Percentiles rank a stretch among this genome's conserved stretches.
Evolutionary conservation across 1,140 invertebrate species (phyloP).

Genomic region (Listronotus oregonensis): DNA sequence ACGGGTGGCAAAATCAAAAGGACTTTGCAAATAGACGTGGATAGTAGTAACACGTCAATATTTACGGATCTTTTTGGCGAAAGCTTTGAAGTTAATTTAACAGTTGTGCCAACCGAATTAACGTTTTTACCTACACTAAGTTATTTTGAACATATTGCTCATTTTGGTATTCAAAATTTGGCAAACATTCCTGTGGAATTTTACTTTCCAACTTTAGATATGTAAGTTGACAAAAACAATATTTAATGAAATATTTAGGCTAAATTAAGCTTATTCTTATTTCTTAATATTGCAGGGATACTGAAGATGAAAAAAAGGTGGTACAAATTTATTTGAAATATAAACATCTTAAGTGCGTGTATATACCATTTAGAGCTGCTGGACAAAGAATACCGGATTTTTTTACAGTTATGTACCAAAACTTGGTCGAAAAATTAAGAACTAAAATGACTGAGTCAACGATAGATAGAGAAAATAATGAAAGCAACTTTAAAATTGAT

Average conservation of each 20-base stretch:
- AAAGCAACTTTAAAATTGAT: not conserved
- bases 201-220: slow-evolving; percentile 57
- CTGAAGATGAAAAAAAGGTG: slow-evolving; percentile 41
- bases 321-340: slow-evolving; percentile 36
- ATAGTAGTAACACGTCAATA: slow-evolving; percentile 45
- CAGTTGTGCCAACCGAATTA: slow-evolving; percentile 47
- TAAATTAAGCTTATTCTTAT: too few species aligned
- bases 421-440: slow-evolving; percentile 24
- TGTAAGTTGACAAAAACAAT: too few species aligned
- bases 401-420: slow-evolving; percentile 41
- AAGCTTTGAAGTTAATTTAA: slow-evolving; percentile 53
- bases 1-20: slow-evolving; percentile 39
- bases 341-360: slow-evolving; percentile 40
- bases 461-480: not conserved
- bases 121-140: slow-evolving; percentile 53
- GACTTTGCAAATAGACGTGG: slow-evolving; percentile 49
- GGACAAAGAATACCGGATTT: slow-evolving; percentile 38
- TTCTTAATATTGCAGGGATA: slow-evolving; percentile 34
- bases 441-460: slow-evolving; percentile 5
- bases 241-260: too few species aligned
- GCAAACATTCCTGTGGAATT: slow-evolving; percentile 54
- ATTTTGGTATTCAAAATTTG: slow-evolving; percentile 55
- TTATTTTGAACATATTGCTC: slow-evolving; percentile 44
- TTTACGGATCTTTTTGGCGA: slow-evolving; percentile 49
- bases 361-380: slow-evolving; percentile 38